Conservation (phyloP, 2,888 invertebrate genomes). For the Holacanthella duospinosa region DNA sequence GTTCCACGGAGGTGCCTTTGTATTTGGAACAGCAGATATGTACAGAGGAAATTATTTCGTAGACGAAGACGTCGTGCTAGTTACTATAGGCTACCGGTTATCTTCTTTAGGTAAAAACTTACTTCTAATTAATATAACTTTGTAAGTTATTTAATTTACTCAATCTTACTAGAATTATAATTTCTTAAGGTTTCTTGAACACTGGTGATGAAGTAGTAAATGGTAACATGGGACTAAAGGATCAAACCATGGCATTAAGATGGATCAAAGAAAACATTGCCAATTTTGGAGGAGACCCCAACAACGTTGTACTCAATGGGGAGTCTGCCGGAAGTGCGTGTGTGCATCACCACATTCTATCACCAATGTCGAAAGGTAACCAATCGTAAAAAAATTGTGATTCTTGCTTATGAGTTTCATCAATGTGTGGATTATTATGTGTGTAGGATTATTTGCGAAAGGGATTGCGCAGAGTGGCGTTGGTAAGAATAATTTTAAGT, state of each 20-base stretch:
- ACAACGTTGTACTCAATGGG: background rate
- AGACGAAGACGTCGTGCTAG: conserved; percentile 3
- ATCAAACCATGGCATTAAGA: background rate
- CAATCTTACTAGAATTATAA: background rate
- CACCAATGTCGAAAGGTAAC: conserved; percentile 3
- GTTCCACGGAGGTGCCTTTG: conserved; percentile 3
- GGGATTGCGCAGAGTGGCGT: background rate
- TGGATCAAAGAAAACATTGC: conserved; percentile 7
- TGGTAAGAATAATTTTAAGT: background rate
- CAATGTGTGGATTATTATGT: background rate
- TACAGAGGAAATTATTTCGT: background rate
- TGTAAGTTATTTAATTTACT: background rate
- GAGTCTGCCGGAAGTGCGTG: background rate
- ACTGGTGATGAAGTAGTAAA: background rate
- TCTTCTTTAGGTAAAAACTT: background rate
- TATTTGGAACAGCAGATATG: conserved; percentile 1
- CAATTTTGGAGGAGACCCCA: background rate
- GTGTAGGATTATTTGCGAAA: background rate
- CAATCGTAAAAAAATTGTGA: background rate
- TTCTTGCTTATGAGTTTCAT: background rate
- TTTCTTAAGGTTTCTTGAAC: background rate
- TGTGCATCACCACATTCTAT: background rate
- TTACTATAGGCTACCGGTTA: background rate
- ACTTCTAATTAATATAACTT: background rate
- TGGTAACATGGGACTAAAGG: conserved; percentile 5